Evolutionary conservation across 2,888 invertebrate species (phyloP).

Genomic region (Netelia virgata): DNA sequence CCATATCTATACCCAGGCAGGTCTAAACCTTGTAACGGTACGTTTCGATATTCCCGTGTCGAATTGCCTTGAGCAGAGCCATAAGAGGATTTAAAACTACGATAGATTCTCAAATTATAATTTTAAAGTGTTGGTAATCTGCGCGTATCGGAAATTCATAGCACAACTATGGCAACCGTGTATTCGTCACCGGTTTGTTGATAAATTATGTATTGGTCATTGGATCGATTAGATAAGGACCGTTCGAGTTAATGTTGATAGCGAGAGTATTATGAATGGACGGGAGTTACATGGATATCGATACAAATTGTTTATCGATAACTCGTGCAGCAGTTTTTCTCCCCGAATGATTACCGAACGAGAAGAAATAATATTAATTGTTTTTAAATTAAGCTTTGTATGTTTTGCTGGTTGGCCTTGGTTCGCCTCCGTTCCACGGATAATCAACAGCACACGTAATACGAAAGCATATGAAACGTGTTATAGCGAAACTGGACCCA

Average conservation of each 20-base stretch:
- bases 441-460: constrained; percentile 9
- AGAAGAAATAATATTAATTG: background rate
- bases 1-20: background rate
- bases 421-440: background rate
- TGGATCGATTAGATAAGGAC: background rate
- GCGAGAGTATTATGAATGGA: background rate
- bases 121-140: background rate
- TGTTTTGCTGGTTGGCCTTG: no score
- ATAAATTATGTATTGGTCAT: background rate
- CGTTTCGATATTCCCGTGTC: constrained; percentile 5
- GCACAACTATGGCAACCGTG: background rate
- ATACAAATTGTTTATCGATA: background rate
- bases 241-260: background rate
- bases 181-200: background rate
- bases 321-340: background rate
- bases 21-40: constrained; percentile 1
- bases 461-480: background rate
- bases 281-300: background rate
- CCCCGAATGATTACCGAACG: background rate
- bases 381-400: background rate
- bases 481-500: background rate
- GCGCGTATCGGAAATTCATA: no score
- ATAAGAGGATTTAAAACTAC: background rate
- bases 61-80: constrained; percentile 24
- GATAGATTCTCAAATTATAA: background rate